phyloP scores from a whole-genome alignment of 2,113 vertebrate genomes.

The Oncorhynchus keta region DNA sequence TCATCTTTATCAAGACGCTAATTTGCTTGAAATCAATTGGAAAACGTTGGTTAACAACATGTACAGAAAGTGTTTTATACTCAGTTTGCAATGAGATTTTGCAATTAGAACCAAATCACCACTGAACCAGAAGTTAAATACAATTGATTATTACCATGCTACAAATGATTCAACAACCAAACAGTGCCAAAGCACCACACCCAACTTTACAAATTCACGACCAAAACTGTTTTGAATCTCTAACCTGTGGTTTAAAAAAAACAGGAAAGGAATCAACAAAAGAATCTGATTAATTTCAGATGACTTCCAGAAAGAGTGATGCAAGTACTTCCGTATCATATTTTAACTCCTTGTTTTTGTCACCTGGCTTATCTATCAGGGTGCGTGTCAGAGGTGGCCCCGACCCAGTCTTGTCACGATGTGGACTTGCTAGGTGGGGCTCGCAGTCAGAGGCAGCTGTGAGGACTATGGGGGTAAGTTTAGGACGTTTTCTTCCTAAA shows the following conservation, averaged over 20 bases:
- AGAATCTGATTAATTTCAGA: conserved; percentile 5
- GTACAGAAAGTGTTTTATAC: not conserved
- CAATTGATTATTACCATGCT: not conserved
- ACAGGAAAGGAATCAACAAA: not conserved
- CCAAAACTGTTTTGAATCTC: no score
- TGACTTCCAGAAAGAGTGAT: conserved; percentile 14
- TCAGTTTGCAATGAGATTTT: not conserved
- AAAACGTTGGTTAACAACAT: not conserved
- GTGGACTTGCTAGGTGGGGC: conserved; percentile 57
- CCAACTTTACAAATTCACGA: no score
- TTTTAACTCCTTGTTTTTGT: conserved; percentile 88
- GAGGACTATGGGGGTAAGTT: conserved; percentile 82
- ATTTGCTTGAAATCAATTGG: not conserved
- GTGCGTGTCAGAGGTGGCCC: conserved; percentile 76
- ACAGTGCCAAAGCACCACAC: not conserved
- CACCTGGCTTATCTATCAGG: conserved; percentile 87
- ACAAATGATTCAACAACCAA: not conserved
- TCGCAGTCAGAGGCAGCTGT: conserved; percentile 45
- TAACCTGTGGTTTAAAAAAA: not conserved
- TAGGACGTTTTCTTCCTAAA: conserved; percentile 29
- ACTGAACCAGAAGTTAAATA: not conserved
- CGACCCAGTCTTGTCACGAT: conserved; percentile 83
- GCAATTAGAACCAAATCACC: not conserved
- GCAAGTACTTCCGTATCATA: conserved; percentile 69
- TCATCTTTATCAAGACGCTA: not conserved